phyloP scores from a whole-genome alignment of 1,140 invertebrate genomes.

The Probaryconus sp. region DNA sequence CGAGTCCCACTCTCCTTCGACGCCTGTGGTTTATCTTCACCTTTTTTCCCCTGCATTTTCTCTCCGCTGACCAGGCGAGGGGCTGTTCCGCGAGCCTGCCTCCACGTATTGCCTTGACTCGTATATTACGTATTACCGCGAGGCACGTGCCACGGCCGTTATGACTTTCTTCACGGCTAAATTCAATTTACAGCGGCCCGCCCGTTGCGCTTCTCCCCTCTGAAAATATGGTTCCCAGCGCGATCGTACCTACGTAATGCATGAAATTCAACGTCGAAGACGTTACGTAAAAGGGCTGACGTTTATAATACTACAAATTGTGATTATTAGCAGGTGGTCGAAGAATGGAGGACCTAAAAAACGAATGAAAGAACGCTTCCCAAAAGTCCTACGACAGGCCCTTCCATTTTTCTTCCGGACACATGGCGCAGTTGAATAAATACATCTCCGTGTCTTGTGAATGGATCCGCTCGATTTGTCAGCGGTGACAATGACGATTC shows the following conservation, averaged over 20 bases:
- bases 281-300: slow-evolving; percentile 28
- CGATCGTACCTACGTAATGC: slow-evolving; percentile 29
- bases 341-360: slow-evolving; percentile 18
- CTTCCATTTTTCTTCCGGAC: slow-evolving; percentile 8
- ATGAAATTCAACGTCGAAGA: slow-evolving; percentile 17
- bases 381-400: slow-evolving; percentile 6
- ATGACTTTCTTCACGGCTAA: slow-evolving; percentile 36
- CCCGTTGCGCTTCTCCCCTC: slow-evolving; percentile 25
- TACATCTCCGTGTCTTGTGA: slow-evolving; percentile 23
- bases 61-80: not conserved
- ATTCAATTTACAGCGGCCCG: slow-evolving; percentile 36
- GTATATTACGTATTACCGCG: not conserved
- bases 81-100: too few relatives aligned
- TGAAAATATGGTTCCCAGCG: slow-evolving; percentile 11
- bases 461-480: slow-evolving; percentile 56
- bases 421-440: slow-evolving; percentile 53
- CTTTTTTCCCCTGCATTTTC: slow-evolving; percentile 15
- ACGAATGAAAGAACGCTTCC: slow-evolving; percentile 12
- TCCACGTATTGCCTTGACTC: too few relatives aligned
- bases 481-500: slow-evolving; percentile 40
- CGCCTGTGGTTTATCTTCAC: not conserved
- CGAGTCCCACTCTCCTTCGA: slow-evolving; percentile 10
- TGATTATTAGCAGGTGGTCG: slow-evolving; percentile 53
- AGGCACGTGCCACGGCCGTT: slow-evolving; percentile 36
- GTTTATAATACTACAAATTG: slow-evolving; percentile 17